Base-by-base conservation (phyloP, 2,113 vertebrate species). In the Pagrus major region DNA sequence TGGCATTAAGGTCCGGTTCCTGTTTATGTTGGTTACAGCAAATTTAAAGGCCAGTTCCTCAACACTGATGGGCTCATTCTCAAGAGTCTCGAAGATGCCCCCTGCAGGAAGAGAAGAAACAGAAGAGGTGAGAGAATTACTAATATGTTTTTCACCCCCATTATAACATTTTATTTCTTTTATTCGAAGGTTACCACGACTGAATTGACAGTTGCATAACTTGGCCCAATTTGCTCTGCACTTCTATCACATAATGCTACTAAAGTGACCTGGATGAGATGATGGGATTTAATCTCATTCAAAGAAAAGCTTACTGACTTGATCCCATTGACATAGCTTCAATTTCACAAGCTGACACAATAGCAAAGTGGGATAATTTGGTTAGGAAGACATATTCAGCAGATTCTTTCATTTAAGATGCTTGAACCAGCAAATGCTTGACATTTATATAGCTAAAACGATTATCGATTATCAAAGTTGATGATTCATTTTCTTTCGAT, bases 1-100 rank as follows among this genome's bases (percentile, higher is more conserved):
- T 93, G 98, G 98, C 97, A 99, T 97, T 93, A 99, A 93, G 71
- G 96, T 97, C 93, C 97, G 95, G 92, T 99, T 99, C 92, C 97
- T 95, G 90, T 99, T 99, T 91, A 99, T 97, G 92, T 96, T 99
- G 93, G 94, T 97, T 78, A 99, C 97, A 55, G 98, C 97, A 88
- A 99, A 99, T 95, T 99, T 99, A 95, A 99, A 99, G 81, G 97
- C 98, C 92, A 99, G 88, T 93, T 99, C 98, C 93, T 99, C 98
- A 77, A 97, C 93, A 70, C 97, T 98, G 88, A 99, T 95, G 16
- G 97, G 97, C 85, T 98, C 98, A 66, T 97, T 98, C 94, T 99
- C 98, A 88, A 97, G 93, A 5, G 97, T 99, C 95, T 99, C 98
- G 71, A 99, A 99, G 93, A 99, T 99, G 71, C 98, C 98, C 85